Conservation (phyloP, 1,140 invertebrate genomes). For the Micrasema minimum region DNA sequence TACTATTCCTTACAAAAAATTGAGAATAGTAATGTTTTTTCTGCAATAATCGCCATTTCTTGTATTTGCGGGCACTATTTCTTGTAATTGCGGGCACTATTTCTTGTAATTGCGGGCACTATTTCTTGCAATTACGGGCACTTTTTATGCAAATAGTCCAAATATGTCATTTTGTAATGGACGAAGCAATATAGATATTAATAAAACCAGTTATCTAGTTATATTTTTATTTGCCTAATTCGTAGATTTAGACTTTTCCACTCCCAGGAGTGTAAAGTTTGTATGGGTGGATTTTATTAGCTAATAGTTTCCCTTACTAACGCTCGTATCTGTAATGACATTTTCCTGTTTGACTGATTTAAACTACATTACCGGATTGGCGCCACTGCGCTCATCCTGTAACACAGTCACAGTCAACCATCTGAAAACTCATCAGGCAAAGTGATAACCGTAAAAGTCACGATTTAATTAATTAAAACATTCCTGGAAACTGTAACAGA, state of each 20-base stretch:
- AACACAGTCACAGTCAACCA: not conserved
- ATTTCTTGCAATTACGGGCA: too few species aligned
- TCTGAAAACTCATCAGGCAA: slow-evolving; percentile 25
- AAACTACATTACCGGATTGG: slow-evolving; percentile 31
- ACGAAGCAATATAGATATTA: too few species aligned
- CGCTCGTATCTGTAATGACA: slow-evolving; percentile 29
- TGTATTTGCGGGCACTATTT: too few species aligned
- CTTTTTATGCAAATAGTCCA: too few species aligned
- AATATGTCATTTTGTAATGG: too few species aligned
- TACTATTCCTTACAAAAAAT: too few species aligned
- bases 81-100: too few species aligned
- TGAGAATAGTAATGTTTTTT: too few species aligned
- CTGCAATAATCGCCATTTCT: too few species aligned
- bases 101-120: too few species aligned
- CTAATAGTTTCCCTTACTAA: slow-evolving; percentile 28
- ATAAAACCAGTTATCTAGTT: too few species aligned
- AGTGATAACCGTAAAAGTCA: slow-evolving; percentile 28
- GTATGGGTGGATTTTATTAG: slow-evolving; percentile 28
- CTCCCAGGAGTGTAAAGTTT: not conserved
- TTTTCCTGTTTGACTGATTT: slow-evolving; percentile 26
- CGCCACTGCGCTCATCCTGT: not conserved
- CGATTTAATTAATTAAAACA: slow-evolving; percentile 19
- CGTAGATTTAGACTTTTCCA: slow-evolving; percentile 18
- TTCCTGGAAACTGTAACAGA: slow-evolving; percentile 21
- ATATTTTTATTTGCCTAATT: too few species aligned